phyloP scores from a whole-genome alignment of 2,888 invertebrate genomes.

The Aleiodes leptofemur region DNA sequence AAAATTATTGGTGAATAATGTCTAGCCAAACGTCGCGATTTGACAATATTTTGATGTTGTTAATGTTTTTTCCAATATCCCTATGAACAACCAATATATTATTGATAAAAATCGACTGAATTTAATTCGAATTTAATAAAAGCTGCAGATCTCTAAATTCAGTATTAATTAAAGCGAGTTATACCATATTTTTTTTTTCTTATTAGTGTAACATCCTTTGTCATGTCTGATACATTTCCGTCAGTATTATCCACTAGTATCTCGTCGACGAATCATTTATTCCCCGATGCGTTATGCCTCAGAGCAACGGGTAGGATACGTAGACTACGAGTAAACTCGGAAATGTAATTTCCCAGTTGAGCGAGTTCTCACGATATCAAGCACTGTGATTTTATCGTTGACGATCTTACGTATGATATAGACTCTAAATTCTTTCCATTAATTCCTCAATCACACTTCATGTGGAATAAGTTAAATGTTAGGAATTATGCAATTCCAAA shows the following conservation, averaged over 20 bases:
- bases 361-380: slow-evolving; percentile 47
- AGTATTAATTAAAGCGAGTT: not conserved
- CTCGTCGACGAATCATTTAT: slow-evolving; percentile 27
- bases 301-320: slow-evolving; percentile 6
- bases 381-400: slow-evolving; percentile 32
- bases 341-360: slow-evolving; percentile 40
- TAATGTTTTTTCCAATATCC: too few species aligned
- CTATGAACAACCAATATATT: too few species aligned
- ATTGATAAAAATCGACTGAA: too few species aligned
- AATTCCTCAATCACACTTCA: slow-evolving; percentile 4
- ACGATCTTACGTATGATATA: slow-evolving; percentile 23
- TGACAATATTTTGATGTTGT: too few species aligned
- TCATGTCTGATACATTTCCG: slow-evolving; percentile 29
- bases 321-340: slow-evolving; percentile 25
- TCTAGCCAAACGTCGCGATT: too few species aligned
- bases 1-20: too few species aligned
- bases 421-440: slow-evolving; percentile 7
- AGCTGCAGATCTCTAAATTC: not conserved
- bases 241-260: slow-evolving; percentile 27
- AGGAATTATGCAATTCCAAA: not conserved
- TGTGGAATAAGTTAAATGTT: not conserved
- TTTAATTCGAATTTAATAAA: too few species aligned
- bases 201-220: not conserved
- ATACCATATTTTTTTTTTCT: not conserved
- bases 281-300: slow-evolving; percentile 34